Base-by-base conservation (phyloP, 2,113 vertebrate genomes). In the Oryzias woworae region DNA sequence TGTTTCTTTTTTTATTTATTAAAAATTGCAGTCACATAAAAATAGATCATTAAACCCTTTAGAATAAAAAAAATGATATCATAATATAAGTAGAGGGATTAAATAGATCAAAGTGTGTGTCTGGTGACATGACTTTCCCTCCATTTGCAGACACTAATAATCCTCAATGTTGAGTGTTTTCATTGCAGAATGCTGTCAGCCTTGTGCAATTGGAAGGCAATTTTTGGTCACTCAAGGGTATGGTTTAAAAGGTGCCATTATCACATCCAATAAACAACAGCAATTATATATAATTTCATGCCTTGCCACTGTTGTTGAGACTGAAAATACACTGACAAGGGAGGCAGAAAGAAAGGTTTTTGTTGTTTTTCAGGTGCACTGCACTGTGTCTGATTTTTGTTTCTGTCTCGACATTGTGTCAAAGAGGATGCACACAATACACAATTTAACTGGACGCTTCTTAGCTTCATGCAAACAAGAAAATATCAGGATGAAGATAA, bases 231-330 rank as follows among this genome's bases (percentile, higher is more conserved):
- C 74, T 50, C 56, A 56, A 64, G 65, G 54, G 70, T 68, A 47
- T 47, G 36, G 71, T 81, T 83, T 86, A 85, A 91, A 82, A 83
- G 71, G 78, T 22, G 51, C 81, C 72, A 89, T 89, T 86, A 87
- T 82, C 61, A 69, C 80, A 78, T 75, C 70, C 78, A 81, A 80
- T 84, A 81, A 89, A 82, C 78, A 70, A 80, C 70, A 66, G 78
- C 82, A 84, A 86, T 90, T 81, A 87, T 76, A 73, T 64, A 63
- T 82, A 76, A 90, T 90, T 83, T 79, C 62, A 75, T 77, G 75
- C 80, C 78, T 71, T 81, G 71, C 46, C 66, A 66, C 65, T 70
- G 65, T 23, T 48, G 62, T 60, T 77, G 60, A 85, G 72, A 61
- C 66, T 81, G 78, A 84, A 87, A 83, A 82, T 58, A 58, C 55